Conservation (phyloP, 2,797 vertebrate genomes). For the Dromococcyx pavoninus region DNA sequence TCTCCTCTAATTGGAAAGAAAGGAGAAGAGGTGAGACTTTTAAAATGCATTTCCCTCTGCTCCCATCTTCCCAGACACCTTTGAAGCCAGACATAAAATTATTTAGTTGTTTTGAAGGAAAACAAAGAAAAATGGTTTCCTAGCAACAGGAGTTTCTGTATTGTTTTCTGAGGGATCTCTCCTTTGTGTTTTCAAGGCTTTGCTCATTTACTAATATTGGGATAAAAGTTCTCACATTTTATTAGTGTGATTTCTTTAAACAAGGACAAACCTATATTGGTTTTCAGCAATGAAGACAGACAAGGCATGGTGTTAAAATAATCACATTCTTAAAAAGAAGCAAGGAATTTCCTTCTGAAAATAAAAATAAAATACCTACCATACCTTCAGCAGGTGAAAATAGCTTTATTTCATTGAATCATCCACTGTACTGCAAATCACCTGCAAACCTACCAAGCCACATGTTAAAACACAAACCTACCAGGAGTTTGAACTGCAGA, state of each 20-base stretch:
- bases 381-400: neutral
- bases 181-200: neutral
- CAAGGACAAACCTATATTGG: neutral
- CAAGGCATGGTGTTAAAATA: neutral
- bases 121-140: slow-evolving; percentile 40
- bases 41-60: neutral
- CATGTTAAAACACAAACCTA: neutral
- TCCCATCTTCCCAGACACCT: neutral
- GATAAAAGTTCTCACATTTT: neutral
- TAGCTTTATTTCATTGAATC: neutral
- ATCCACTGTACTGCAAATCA: neutral
- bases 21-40: neutral
- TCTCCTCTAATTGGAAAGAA: neutral
- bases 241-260: neutral
- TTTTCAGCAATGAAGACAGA: accelerated
- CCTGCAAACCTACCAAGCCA: neutral
- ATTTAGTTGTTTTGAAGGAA: slow-evolving; percentile 14
- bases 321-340: neutral
- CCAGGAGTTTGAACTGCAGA: neutral
- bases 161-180: neutral
- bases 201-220: neutral
- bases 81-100: neutral
- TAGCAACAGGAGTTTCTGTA: slow-evolving; percentile 48
- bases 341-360: neutral
- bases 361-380: neutral